phyloP scores from a whole-genome alignment of 1,140 invertebrate genomes.

The Berghia stephanieae region DNA sequence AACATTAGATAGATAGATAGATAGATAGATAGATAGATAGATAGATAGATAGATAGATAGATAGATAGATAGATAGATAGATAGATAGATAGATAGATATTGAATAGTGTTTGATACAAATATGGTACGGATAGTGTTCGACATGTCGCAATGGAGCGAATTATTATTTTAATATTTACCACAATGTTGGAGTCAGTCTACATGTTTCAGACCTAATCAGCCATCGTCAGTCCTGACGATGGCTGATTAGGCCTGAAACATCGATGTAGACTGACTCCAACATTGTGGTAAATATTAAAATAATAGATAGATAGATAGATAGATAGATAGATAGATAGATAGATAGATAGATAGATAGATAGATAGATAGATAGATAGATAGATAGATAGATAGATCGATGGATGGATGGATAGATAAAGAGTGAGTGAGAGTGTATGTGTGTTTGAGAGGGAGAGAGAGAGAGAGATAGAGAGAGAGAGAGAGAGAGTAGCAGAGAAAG shows the following conservation, averaged over 20 bases:
- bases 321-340: conserved; percentile 9
- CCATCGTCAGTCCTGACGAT: background rate
- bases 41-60: background rate
- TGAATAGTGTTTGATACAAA: background rate
- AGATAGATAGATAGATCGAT: conserved; percentile 14
- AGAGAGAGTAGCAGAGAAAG: no score
- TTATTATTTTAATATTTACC: background rate
- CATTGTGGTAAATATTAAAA: background rate
- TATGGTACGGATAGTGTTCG: background rate
- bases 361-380: conserved; percentile 19
- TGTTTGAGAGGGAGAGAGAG: background rate
- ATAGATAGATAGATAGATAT: background rate
- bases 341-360: conserved; percentile 19
- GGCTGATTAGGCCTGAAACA: background rate
- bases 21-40: conserved; percentile 12
- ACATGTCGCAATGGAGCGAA: background rate
- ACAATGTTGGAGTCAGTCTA: background rate
- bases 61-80: background rate
- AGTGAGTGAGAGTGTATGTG: background rate
- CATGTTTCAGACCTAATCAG: background rate
- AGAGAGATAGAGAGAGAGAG: background rate
- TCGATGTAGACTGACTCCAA: background rate
- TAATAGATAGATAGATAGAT: background rate
- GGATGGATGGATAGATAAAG: background rate
- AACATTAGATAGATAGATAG: background rate